Conservation (phyloP, 2,113 vertebrate genomes). For the Caracal caracal region DNA sequence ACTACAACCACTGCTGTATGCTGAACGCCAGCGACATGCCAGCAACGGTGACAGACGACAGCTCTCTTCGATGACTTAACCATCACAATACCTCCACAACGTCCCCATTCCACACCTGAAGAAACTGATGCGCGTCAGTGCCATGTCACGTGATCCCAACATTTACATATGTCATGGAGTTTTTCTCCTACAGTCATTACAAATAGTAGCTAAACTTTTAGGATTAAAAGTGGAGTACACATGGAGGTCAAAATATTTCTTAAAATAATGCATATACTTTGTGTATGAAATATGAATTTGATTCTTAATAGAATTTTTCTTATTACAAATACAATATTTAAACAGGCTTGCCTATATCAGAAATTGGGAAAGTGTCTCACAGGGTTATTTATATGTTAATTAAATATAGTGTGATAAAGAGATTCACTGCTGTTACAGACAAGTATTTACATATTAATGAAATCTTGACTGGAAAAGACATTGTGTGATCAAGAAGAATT, state of each 20-base stretch:
- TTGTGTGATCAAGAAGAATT: constrained; percentile 59
- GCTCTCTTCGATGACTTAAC: neutral
- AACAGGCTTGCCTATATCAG: constrained; percentile 11
- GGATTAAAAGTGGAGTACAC: neutral
- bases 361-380: constrained; percentile 14
- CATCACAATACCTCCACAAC: too few species aligned
- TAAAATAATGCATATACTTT: constrained; percentile 20
- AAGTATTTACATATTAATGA: constrained; percentile 72
- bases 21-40: fast-evolving
- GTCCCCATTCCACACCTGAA: neutral
- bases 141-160: neutral
- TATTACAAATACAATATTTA: constrained; percentile 60
- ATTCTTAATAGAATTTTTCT: constrained; percentile 48
- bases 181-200: neutral
- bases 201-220: neutral
- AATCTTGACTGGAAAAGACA: constrained; percentile 56
- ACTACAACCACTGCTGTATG: neutral
- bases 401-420: constrained; percentile 65
- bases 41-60: neutral
- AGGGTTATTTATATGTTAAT: constrained; percentile 71
- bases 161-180: fast-evolving
- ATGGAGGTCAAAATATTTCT: neutral
- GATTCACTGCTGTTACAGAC: constrained; percentile 51
- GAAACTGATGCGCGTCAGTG: neutral
- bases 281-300: constrained; percentile 23